These are phyloP conservation scores for Monodelphis domestica DNA, from an alignment of 2,797 vertebrate genomes.

Conservation along the genomic window DNA sequence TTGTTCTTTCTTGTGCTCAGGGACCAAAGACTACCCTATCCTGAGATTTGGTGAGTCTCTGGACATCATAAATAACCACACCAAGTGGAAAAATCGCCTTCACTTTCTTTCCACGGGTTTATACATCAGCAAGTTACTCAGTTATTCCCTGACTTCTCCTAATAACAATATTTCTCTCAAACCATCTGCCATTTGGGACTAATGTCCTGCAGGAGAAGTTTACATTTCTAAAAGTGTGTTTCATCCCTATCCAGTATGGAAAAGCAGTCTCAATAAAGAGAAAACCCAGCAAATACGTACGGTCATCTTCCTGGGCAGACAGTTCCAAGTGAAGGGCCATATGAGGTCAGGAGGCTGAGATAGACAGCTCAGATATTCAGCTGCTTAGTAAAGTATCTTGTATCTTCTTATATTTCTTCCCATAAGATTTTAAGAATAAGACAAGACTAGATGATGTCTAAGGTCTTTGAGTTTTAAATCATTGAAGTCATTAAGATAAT, in stretches of 20 bases:
- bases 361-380: neutral
- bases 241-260: slow-evolving; percentile 72
- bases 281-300: neutral
- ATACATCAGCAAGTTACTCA: slow-evolving; percentile 78
- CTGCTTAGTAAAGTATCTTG: neutral
- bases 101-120: slow-evolving; percentile 77
- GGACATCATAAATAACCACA: slow-evolving; percentile 77
- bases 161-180: slow-evolving; percentile 71
- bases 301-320: slow-evolving; percentile 58
- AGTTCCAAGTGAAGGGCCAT: neutral
- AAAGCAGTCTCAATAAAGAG: slow-evolving; percentile 64
- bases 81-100: slow-evolving; percentile 59
- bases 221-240: slow-evolving; percentile 57
- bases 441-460: neutral
- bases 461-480: neutral
- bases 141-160: slow-evolving; percentile 79
- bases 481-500: neutral
- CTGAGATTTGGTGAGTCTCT: slow-evolving; percentile 63
- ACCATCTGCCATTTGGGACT: slow-evolving; percentile 50
- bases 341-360: neutral
- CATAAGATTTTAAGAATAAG: neutral
- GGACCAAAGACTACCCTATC: slow-evolving; percentile 49
- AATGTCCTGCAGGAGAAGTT: slow-evolving; percentile 68
- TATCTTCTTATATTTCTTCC: neutral
- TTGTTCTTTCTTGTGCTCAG: slow-evolving; percentile 68